Conservation (phyloP, 2,797 vertebrate genomes). For the Aldrovandia affinis region DNA sequence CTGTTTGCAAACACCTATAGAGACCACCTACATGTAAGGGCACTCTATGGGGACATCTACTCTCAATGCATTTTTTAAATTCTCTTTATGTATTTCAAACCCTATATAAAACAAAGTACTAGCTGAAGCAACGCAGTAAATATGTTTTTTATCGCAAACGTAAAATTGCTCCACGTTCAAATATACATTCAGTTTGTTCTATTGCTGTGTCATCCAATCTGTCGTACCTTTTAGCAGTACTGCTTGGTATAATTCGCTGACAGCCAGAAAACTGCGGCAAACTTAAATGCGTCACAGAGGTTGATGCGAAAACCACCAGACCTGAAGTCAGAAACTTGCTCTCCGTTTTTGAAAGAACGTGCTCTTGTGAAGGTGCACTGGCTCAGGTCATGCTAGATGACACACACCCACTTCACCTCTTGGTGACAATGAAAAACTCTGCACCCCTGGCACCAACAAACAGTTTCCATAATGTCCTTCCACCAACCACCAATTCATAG, state of each 20-base stretch:
- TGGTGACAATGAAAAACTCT: background rate
- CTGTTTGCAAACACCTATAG: too few relatives aligned
- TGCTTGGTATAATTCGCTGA: background rate
- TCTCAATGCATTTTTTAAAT: too few relatives aligned
- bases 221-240: background rate
- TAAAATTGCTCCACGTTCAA: background rate
- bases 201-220: background rate
- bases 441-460: background rate
- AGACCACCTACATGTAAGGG: too few relatives aligned
- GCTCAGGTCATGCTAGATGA: background rate
- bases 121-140: too few relatives aligned
- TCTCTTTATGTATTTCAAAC: too few relatives aligned
- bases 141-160: too few relatives aligned
- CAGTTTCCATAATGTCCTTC: background rate
- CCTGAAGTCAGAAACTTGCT: background rate
- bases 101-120: too few relatives aligned
- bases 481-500: background rate
- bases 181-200: background rate
- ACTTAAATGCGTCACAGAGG: background rate
- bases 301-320: background rate
- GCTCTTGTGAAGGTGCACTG: background rate
- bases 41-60: too few relatives aligned
- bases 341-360: background rate
- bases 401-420: background rate
- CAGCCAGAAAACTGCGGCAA: background rate